Evolutionary conservation across 1,140 invertebrate species (phyloP).

Genomic region (Plodia interpunctella): DNA sequence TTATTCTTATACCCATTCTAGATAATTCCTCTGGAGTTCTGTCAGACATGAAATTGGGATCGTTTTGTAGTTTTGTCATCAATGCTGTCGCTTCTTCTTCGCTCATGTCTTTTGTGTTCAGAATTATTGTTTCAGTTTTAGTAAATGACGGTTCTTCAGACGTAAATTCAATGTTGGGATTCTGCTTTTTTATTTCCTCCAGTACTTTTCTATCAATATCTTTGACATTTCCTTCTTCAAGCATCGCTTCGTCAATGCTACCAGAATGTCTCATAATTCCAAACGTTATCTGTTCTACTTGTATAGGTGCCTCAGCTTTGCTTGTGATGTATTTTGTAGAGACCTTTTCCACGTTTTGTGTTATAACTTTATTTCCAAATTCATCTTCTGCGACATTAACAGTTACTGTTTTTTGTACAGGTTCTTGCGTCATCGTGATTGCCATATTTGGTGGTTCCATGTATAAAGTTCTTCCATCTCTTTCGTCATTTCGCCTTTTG

Average conservation of each 20-base stretch:
- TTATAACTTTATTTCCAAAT: slow-evolving; percentile 73
- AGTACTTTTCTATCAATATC: slow-evolving; percentile 66
- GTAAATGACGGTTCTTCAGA: slow-evolving; percentile 63
- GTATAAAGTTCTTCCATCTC: slow-evolving; percentile 58
- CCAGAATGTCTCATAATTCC: slow-evolving; percentile 62
- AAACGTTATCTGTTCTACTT: slow-evolving; percentile 71
- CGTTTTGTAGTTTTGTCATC: slow-evolving; percentile 67
- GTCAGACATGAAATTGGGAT: slow-evolving; percentile 68
- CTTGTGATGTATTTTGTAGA: slow-evolving; percentile 60
- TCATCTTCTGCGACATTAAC: slow-evolving; percentile 73
- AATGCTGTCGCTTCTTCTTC: slow-evolving; percentile 66
- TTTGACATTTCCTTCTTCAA: slow-evolving; percentile 66
- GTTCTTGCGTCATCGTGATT: slow-evolving; percentile 68
- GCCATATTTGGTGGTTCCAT: slow-evolving; percentile 67
- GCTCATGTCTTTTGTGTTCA: slow-evolving; percentile 64
- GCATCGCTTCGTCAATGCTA: slow-evolving; percentile 50
- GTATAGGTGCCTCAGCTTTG: slow-evolving; percentile 62
- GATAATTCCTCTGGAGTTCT: slow-evolving; percentile 62
- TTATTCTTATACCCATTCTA: slow-evolving; percentile 57
- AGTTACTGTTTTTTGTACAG: slow-evolving; percentile 70
- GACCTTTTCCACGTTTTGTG: slow-evolving; percentile 71
- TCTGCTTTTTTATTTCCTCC: slow-evolving; percentile 67
- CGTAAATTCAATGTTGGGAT: slow-evolving; percentile 70
- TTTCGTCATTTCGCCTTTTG: slow-evolving; percentile 48
- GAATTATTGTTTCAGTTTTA: slow-evolving; percentile 71